These are phyloP conservation scores for Scarus forsteni DNA, from an alignment of 2,797 vertebrate species.

Conservation along the genomic window DNA sequence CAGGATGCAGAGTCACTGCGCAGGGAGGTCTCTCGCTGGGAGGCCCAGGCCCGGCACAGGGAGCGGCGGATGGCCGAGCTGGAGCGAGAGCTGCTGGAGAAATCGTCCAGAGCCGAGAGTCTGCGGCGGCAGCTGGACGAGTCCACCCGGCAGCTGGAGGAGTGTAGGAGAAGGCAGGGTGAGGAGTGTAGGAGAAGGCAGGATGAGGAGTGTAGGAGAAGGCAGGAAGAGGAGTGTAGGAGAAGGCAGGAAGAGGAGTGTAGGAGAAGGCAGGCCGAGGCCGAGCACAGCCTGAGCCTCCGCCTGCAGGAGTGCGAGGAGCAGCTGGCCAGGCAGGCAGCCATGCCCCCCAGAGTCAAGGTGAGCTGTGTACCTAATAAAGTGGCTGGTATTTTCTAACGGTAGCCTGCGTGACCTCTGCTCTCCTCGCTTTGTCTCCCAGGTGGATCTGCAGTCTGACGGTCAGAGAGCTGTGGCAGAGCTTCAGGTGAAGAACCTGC, in stretches of 20 bases:
- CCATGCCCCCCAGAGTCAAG: constrained; percentile 86
- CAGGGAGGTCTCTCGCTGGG: constrained; percentile 82
- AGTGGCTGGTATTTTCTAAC: too few species aligned
- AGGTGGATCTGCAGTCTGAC: too few species aligned
- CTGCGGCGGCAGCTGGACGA: constrained; percentile 89
- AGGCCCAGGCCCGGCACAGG: constrained; percentile 83
- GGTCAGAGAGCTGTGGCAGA: constrained; percentile 86
- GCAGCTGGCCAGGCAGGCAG: constrained; percentile 84
- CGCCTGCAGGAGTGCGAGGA: constrained; percentile 88
- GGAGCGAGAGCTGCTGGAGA: constrained; percentile 90
- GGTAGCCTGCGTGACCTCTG: too few species aligned
- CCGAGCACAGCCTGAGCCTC: constrained; percentile 85
- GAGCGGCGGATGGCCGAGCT: constrained; percentile 85
- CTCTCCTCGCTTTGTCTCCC: too few species aligned
- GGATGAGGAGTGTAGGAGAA: constrained; percentile 81
- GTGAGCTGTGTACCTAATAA: constrained; percentile 69
- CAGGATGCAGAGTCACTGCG: constrained; percentile 78
- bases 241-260: constrained; percentile 88
- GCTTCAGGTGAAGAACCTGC: constrained; percentile 88
- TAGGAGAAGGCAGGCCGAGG: constrained; percentile 81
- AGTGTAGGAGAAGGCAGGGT: constrained; percentile 81
- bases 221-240: too few species aligned
- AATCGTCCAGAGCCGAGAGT: constrained; percentile 80
- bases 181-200: constrained; percentile 85
- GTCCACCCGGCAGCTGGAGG: constrained; percentile 85